A percentile compares a stretch with the other conserved stretches of the same genome.
Evolutionary conservation across 2,797 vertebrate genomes (phyloP).

Genomic region (Poeciliopsis gracilis): DNA sequence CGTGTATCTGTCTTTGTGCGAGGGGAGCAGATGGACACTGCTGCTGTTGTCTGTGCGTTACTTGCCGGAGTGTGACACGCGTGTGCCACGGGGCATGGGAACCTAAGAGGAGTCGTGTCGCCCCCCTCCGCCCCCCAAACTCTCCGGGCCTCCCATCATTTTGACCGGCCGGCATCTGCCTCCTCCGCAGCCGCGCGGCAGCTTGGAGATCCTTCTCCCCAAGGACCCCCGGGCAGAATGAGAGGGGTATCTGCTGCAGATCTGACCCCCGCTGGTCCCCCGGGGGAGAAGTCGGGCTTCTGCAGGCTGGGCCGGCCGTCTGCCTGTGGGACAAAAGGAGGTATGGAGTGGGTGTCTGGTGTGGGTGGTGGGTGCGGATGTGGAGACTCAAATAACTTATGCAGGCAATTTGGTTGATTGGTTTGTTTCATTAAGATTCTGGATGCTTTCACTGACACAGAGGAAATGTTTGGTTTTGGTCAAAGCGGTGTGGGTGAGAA

Average conservation of each 20-base stretch:
- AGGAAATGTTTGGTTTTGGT: conserved; percentile 36
- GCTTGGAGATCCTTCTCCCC: conserved; percentile 68
- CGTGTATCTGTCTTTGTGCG: conserved; percentile 53
- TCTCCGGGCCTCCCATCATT: conserved; percentile 44
- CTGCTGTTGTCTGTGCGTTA: conserved; percentile 65
- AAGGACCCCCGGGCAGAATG: conserved; percentile 50
- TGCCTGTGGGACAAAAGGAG: conserved; percentile 61
- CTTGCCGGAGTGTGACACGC: conserved; percentile 73
- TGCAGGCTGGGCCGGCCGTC: conserved; percentile 67
- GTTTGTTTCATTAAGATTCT: conserved; percentile 60
- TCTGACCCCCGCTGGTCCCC: conserved; percentile 52
- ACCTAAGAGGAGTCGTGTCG: conserved; percentile 68
- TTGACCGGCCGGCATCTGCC: conserved; percentile 73
- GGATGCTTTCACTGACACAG: conserved; percentile 18
- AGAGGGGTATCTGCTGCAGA: conserved; percentile 48
- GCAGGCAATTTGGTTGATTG: conserved; percentile 58
- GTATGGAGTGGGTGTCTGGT: conserved; percentile 53
- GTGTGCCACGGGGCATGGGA: conserved; percentile 79
- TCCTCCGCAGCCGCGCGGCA: conserved; percentile 49
- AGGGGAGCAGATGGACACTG: conserved; percentile 79
- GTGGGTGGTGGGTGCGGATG: conserved; percentile 21
- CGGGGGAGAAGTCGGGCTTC: conserved; percentile 62
- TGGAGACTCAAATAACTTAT: conserved; percentile 35
- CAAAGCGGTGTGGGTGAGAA: conserved; percentile 1
- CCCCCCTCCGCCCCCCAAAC: neutral